Percentiles rank a stretch among this genome's conserved stretches.
phyloP scores from a whole-genome alignment of 2,113 vertebrate species.

The Melanerpes formicivorus region DNA sequence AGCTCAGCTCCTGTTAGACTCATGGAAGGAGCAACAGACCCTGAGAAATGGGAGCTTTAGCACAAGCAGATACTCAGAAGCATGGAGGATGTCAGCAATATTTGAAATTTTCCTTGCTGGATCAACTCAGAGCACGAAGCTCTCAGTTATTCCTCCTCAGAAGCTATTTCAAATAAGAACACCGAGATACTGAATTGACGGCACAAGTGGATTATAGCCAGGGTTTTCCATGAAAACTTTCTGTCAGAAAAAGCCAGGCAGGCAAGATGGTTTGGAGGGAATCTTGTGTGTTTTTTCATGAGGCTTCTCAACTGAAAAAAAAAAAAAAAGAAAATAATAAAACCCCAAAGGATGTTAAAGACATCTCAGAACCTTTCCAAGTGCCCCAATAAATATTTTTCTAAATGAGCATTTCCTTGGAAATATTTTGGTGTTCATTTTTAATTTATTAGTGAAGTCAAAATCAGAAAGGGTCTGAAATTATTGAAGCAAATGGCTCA shows the following conservation, averaged over 20 bases:
- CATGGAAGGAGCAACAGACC: background rate
- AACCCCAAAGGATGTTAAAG: background rate
- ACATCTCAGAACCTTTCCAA: background rate
- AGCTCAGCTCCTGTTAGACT: background rate
- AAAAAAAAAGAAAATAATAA: background rate
- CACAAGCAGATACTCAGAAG: background rate
- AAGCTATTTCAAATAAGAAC: background rate
- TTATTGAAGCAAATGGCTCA: background rate
- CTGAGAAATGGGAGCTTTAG: background rate
- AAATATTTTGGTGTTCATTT: constrained; percentile 7
- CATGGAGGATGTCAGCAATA: background rate
- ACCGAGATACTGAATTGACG: background rate
- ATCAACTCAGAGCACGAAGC: background rate
- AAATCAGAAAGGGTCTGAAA: constrained; percentile 30
- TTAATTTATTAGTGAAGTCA: background rate
- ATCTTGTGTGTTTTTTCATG: background rate
- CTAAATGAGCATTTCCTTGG: background rate
- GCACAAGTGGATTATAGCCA: background rate
- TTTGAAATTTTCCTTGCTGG: background rate
- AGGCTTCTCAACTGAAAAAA: background rate
- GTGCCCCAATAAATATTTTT: background rate
- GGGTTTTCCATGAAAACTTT: background rate
- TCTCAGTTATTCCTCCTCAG: background rate
- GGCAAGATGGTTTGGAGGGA: background rate
- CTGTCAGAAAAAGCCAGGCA: background rate